Percentiles rank a stretch among this genome's conserved stretches.
Conservation (phyloP, 2,797 vertebrate genomes). For the Pseudotriccus pelzelni region DNA sequence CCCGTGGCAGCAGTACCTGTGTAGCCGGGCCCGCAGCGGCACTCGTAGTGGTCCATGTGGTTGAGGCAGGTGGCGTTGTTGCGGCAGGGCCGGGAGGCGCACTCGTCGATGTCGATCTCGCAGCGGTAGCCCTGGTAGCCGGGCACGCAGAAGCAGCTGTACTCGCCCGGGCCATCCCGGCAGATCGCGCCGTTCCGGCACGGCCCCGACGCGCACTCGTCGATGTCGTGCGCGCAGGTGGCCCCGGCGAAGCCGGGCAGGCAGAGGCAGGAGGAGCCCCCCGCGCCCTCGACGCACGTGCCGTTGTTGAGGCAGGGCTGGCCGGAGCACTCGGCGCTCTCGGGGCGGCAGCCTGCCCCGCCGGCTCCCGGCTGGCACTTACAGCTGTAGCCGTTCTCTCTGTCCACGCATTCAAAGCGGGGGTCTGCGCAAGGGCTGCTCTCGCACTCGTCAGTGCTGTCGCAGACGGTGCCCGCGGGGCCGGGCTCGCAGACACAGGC, state of each 20-base stretch:
- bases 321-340: conserved; percentile 71
- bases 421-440: conserved; percentile 78
- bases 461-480: conserved; percentile 72
- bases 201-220: conserved; percentile 83
- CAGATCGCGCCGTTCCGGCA: conserved; percentile 95
- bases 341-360: conserved; percentile 73
- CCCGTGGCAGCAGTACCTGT: conserved; percentile 58
- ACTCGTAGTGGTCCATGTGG: conserved; percentile 86
- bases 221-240: conserved; percentile 77
- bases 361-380: conserved; percentile 75
- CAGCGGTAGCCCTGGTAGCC: conserved; percentile 94
- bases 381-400: conserved; percentile 74
- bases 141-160: conserved; percentile 92
- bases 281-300: conserved; percentile 73
- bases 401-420: conserved; percentile 71
- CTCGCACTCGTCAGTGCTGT: conserved; percentile 71
- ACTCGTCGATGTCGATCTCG: conserved; percentile 96
- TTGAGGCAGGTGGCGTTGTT: conserved; percentile 90
- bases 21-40: conserved; percentile 85
- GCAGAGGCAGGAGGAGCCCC: conserved; percentile 78
- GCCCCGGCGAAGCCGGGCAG: conserved; percentile 77
- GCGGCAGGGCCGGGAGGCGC: conserved; percentile 89
- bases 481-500: conserved; percentile 78
- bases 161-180: conserved; percentile 73
- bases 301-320: conserved; percentile 83